A percentile compares a stretch with the other conserved stretches of the same genome.
phyloP scores from a whole-genome alignment of 2,888 invertebrate species.

The Xiphydria camelus region DNA sequence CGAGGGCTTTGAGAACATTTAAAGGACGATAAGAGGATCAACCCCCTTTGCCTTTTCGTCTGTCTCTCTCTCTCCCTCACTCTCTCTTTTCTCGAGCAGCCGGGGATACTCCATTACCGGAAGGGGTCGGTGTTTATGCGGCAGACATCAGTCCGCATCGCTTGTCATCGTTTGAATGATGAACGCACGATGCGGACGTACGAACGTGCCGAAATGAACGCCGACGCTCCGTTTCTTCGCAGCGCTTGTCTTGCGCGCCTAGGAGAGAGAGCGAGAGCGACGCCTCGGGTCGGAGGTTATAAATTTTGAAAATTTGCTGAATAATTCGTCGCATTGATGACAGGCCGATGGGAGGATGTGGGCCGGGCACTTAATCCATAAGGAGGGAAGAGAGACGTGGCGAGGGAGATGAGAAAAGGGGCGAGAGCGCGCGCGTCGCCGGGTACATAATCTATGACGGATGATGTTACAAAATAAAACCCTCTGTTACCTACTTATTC shows the following conservation, averaged over 20 bases:
- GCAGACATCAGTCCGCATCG: constrained; percentile 11
- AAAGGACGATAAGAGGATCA: constrained; percentile 1
- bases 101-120: constrained; percentile 1
- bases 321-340: constrained; percentile 49
- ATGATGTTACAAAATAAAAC: constrained; percentile 44
- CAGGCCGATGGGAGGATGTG: constrained; percentile 21
- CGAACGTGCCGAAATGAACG: neutral
- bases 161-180: constrained; percentile 45
- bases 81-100: neutral
- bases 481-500: constrained; percentile 39
- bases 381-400: too few species aligned
- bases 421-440: constrained; percentile 12
- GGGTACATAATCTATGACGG: constrained; percentile 40
- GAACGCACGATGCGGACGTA: constrained; percentile 19
- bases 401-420: constrained; percentile 8
- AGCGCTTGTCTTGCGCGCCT: too few species aligned
- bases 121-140: constrained; percentile 1
- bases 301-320: constrained; percentile 37
- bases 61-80: neutral
- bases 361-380: constrained; percentile 31
- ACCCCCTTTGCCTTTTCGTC: neutral
- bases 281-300: constrained; percentile 4
- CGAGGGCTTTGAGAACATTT: neutral
- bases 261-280: constrained; percentile 1
- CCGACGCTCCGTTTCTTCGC: constrained; percentile 15